phyloP scores from a whole-genome alignment of 2,888 invertebrate genomes.

The Argyresthia goedartella region DNA sequence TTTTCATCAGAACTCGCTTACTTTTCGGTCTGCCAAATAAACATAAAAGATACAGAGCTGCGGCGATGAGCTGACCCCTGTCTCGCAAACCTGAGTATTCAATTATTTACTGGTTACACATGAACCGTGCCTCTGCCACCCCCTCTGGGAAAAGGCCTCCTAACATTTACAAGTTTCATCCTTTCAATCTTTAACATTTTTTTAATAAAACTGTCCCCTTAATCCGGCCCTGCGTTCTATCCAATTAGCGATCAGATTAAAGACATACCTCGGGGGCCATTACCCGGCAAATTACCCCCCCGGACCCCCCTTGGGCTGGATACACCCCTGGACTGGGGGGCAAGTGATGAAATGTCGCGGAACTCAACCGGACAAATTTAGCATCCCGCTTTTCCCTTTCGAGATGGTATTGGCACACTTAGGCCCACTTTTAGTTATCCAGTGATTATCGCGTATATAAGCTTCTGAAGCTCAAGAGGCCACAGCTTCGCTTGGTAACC shows the following conservation, averaged over 20 bases:
- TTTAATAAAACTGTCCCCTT: conserved; percentile 4
- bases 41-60: too few species aligned
- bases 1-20: too few species aligned
- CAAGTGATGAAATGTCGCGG: neutral
- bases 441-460: too few species aligned
- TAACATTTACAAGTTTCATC: too few species aligned
- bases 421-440: neutral
- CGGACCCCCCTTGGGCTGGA: neutral
- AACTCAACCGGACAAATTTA: neutral
- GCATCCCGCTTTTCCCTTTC: neutral
- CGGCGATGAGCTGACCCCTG: too few species aligned
- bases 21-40: too few species aligned
- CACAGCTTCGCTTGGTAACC: too few species aligned
- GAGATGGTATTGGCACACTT: neutral
- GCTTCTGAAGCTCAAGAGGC: too few species aligned
- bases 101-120: too few species aligned
- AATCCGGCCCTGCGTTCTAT: conserved; percentile 49
- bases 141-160: too few species aligned
- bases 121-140: too few species aligned
- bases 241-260: conserved; percentile 72
- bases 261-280: conserved; percentile 71
- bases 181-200: conserved; percentile 1
- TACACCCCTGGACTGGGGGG: neutral
- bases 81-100: too few species aligned
- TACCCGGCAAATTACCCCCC: conserved; percentile 50